A percentile compares a stretch with the other conserved stretches of the same genome.
Conservation (phyloP, 2,888 invertebrate genomes). For the Nymphalis urticae region DNA sequence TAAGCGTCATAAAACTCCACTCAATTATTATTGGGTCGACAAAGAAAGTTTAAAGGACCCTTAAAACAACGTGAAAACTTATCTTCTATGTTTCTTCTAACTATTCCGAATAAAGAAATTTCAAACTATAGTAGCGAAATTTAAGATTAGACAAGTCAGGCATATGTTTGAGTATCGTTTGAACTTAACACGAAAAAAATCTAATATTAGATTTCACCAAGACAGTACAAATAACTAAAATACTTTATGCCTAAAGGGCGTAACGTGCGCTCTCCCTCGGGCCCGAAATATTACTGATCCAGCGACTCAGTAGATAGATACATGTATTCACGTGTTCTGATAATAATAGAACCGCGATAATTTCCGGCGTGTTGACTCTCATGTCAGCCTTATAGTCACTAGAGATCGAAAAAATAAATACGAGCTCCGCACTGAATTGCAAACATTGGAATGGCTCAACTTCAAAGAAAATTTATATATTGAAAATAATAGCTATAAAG, state of each 20-base stretch:
- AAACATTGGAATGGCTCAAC: constrained; percentile 29
- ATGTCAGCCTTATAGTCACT: constrained; percentile 44
- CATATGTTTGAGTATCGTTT: not conserved
- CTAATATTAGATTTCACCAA: constrained; percentile 19
- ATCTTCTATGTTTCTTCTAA: constrained; percentile 14
- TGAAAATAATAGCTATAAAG: constrained; percentile 54
- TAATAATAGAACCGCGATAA: constrained; percentile 33
- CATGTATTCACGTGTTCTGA: constrained; percentile 40
- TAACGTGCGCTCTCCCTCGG: constrained; percentile 55
- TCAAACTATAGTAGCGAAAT: constrained; percentile 2
- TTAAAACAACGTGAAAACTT: constrained; percentile 19
- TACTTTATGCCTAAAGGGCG: constrained; percentile 21
- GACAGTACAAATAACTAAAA: constrained; percentile 26
- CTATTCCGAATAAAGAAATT: constrained; percentile 15
- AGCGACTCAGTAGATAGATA: constrained; percentile 29
- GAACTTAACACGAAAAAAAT: constrained; percentile 8
- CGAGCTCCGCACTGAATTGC: constrained; percentile 26
- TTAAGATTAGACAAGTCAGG: not conserved
- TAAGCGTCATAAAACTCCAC: constrained; percentile 11
- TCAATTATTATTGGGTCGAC: constrained; percentile 1
- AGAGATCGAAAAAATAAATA: constrained; percentile 9
- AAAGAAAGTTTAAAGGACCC: constrained; percentile 5
- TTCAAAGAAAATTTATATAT: constrained; percentile 49
- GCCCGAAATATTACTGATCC: constrained; percentile 65
- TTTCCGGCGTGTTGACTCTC: constrained; percentile 41